phyloP scores from a whole-genome alignment of 2,797 vertebrate genomes.

The Miichthys miiuy region DNA sequence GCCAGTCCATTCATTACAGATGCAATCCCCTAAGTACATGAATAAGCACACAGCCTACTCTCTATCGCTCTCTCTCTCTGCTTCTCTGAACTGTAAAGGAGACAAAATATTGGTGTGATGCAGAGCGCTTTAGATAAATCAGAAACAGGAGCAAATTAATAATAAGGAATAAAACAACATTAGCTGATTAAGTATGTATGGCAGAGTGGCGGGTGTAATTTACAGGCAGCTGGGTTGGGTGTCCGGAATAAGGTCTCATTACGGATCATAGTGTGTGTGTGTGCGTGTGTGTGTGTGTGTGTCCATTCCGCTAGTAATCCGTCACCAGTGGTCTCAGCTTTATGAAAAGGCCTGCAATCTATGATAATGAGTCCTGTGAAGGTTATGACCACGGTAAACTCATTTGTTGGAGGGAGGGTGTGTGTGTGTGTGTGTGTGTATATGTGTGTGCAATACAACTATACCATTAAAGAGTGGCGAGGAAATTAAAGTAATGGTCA shows the following conservation, averaged over 20 bases:
- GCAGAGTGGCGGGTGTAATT: constrained; percentile 83
- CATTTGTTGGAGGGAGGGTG: constrained; percentile 82
- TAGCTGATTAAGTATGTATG: constrained; percentile 90
- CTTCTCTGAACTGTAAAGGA: constrained; percentile 78
- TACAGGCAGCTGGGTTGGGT: constrained; percentile 81
- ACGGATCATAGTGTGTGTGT: constrained; percentile 68
- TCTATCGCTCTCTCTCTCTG: constrained; percentile 64
- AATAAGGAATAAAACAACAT: constrained; percentile 88
- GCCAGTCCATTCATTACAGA: constrained; percentile 82
- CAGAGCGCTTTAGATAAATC: constrained; percentile 83
- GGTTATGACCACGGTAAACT: constrained; percentile 87
- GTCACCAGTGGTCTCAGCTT: constrained; percentile 83
- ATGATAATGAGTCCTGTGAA: constrained; percentile 87
- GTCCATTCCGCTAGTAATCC: constrained; percentile 80
- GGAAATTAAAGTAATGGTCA: constrained; percentile 79
- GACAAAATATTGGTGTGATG: constrained; percentile 83
- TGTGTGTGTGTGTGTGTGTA: constrained; percentile 13
- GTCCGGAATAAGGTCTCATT: constrained; percentile 87
- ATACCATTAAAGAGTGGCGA: constrained; percentile 70
- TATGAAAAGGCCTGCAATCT: constrained; percentile 87
- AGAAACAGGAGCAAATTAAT: constrained; percentile 84
- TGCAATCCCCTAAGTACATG: constrained; percentile 86
- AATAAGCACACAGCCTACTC: constrained; percentile 72
- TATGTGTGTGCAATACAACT: constrained; percentile 53
- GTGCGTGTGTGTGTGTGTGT: constrained; percentile 45